Evolutionary conservation across 2,113 vertebrate genomes (phyloP).

Genomic region (Tyrannus savana): DNA sequence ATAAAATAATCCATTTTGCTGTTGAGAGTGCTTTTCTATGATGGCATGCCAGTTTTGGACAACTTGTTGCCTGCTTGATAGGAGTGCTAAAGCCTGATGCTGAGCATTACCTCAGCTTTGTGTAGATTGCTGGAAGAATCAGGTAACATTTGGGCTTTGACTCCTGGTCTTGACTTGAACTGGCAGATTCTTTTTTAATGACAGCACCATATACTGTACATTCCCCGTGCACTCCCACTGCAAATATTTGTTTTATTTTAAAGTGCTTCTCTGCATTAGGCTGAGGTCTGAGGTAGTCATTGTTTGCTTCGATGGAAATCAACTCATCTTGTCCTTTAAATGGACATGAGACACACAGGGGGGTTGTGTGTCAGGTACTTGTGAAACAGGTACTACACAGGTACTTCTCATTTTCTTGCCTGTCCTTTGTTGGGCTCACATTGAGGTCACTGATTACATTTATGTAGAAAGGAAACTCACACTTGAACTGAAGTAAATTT

Average conservation of each 20-base stretch:
- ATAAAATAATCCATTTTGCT: background rate
- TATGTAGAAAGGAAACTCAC: background rate
- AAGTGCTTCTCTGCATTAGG: background rate
- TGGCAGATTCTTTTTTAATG: background rate
- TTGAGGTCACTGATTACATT: background rate
- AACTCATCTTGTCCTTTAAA: background rate
- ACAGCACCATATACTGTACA: background rate
- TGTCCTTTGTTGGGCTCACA: background rate
- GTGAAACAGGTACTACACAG: background rate
- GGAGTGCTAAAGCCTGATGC: background rate
- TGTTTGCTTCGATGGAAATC: background rate
- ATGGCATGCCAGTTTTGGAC: background rate
- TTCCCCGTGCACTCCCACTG: background rate
- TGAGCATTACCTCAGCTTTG: background rate
- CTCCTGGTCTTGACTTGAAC: background rate
- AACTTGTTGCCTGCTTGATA: background rate
- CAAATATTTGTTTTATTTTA: background rate
- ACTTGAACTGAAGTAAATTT: background rate
- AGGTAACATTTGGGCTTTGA: background rate
- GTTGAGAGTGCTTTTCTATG: fast-evolving
- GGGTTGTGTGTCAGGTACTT: background rate
- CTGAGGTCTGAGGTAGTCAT: background rate
- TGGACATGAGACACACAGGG: background rate
- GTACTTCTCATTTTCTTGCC: background rate
- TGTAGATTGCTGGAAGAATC: background rate